Conservation (phyloP, 1,140 invertebrate genomes). For the Tigriopus japonicus region DNA sequence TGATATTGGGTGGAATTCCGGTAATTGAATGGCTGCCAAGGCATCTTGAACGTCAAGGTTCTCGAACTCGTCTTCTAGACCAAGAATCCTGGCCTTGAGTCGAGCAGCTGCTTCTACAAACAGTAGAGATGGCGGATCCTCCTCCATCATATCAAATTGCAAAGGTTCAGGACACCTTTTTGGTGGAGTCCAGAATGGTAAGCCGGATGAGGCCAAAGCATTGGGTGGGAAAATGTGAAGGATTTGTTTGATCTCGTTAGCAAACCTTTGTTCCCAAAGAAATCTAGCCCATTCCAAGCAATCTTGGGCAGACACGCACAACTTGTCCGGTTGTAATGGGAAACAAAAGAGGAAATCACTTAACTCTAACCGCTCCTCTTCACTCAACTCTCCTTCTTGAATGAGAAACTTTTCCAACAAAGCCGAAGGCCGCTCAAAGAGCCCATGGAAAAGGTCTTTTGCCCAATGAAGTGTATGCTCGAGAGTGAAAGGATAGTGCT, state of each 20-base stretch:
- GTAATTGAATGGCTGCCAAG: slow-evolving; percentile 44
- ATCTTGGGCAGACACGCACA: slow-evolving; percentile 32
- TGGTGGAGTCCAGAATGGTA: slow-evolving; percentile 96
- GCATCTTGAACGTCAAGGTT: slow-evolving; percentile 44
- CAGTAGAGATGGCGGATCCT: slow-evolving; percentile 55
- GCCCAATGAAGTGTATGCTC: slow-evolving; percentile 98
- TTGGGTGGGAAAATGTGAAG: slow-evolving; percentile 93
- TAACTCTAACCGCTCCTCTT: slow-evolving; percentile 66
- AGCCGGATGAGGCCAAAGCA: slow-evolving; percentile 68
- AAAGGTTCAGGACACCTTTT: slow-evolving; percentile 83
- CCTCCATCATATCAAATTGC: slow-evolving; percentile 37
- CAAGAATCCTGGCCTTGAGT: slow-evolving; percentile 77
- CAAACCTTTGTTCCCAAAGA: slow-evolving; percentile 79
- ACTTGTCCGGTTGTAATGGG: too few relatives aligned
- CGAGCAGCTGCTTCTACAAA: slow-evolving; percentile 83
- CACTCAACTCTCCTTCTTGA: slow-evolving; percentile 72
- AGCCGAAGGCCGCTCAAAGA: slow-evolving; percentile 74
- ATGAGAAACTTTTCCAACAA: slow-evolving; percentile 75
- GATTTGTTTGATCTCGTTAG: slow-evolving; percentile 87
- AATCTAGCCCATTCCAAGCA: slow-evolving; percentile 79
- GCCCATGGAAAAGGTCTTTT: slow-evolving; percentile 81
- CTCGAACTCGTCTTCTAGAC: slow-evolving; percentile 47
- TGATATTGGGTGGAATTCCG: slow-evolving; percentile 77
- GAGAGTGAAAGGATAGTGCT: slow-evolving; percentile 98
- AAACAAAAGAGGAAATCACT: slow-evolving; percentile 45